A percentile compares a stretch with the other conserved stretches of the same genome.
phyloP scores from a whole-genome alignment of 2,113 vertebrate species.

The Xiphorhynchus elegans region DNA sequence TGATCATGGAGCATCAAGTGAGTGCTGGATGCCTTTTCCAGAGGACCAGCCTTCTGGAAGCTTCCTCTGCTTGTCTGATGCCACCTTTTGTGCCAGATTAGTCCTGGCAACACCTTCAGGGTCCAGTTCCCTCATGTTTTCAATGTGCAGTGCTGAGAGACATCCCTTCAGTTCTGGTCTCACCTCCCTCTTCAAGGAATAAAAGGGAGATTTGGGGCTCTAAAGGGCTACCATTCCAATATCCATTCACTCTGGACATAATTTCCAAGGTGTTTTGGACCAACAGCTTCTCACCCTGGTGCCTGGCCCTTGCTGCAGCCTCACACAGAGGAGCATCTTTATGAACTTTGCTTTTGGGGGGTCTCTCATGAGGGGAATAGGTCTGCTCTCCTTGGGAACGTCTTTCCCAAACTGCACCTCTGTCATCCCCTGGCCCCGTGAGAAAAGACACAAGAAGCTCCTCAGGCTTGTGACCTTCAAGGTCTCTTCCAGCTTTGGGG shows the following conservation, averaged over 20 bases:
- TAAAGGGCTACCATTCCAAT: background rate
- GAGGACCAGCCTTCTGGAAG: background rate
- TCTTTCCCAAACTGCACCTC: background rate
- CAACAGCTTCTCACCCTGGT: background rate
- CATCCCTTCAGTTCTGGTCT: background rate
- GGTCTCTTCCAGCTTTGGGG: background rate
- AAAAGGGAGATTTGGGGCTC: background rate
- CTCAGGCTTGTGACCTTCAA: background rate
- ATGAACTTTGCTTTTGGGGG: background rate
- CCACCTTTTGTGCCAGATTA: background rate
- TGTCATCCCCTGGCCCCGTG: background rate
- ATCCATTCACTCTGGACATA: background rate
- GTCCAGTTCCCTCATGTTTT: background rate
- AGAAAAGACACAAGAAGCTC: background rate
- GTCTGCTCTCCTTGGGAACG: background rate
- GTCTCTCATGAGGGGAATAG: background rate
- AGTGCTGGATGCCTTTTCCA: background rate
- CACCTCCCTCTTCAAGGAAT: background rate
- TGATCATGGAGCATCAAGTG: background rate
- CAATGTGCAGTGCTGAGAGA: background rate
- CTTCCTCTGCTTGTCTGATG: background rate
- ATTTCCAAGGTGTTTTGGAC: background rate
- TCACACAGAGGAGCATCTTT: background rate
- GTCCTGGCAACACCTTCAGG: background rate
- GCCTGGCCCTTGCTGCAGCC: too few species aligned